phyloP scores from a whole-genome alignment of 2,113 vertebrate species.

The Gyps fulvus region DNA sequence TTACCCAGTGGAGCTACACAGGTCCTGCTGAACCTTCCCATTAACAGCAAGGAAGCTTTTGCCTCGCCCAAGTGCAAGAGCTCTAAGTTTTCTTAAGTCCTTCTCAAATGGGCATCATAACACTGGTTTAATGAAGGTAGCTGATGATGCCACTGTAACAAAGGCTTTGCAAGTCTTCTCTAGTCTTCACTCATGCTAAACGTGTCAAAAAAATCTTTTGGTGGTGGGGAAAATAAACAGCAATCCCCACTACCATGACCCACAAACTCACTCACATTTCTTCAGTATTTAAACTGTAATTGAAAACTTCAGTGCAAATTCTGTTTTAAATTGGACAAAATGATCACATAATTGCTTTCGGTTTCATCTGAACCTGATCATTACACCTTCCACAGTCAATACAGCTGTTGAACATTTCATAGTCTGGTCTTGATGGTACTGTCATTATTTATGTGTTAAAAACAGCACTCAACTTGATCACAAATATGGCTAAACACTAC shows the following conservation, averaged over 20 bases:
- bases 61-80: not conserved
- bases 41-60: not conserved
- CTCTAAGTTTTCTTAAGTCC: fast-evolving
- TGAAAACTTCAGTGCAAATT: not conserved
- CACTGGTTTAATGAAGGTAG: not conserved
- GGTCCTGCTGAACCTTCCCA: not conserved
- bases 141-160: no score
- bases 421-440: not conserved
- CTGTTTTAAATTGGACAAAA: not conserved
- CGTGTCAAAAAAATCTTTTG: fast-evolving
- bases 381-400: fast-evolving
- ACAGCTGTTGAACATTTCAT: fast-evolving
- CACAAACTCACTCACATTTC: not conserved
- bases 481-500: not conserved
- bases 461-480: not conserved
- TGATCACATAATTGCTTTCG: fast-evolving
- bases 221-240: not conserved
- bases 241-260: not conserved
- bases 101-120: not conserved
- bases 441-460: fast-evolving
- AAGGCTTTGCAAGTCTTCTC: not conserved
- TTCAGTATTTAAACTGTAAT: not conserved
- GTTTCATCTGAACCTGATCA: not conserved
- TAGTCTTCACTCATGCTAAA: not conserved
- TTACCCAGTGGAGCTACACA: fast-evolving